These are phyloP conservation scores for Cydia pomonella DNA, from an alignment of 1,140 invertebrate species.

Conservation along the genomic window DNA sequence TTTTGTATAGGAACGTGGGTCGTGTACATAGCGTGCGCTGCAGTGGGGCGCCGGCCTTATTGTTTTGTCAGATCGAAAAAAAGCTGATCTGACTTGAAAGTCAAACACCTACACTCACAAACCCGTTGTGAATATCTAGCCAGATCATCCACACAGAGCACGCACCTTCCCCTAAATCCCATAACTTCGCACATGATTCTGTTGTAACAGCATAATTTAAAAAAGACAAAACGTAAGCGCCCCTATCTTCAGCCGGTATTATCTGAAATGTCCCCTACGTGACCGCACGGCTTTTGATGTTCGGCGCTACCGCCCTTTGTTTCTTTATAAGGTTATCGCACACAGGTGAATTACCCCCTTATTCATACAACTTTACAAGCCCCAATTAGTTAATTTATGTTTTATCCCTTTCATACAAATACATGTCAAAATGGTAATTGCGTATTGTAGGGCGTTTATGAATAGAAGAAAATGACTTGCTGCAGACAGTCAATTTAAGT, in stretches of 20 bases:
- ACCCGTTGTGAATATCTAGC: neutral
- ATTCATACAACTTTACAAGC: too few relatives aligned
- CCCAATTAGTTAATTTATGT: too few relatives aligned
- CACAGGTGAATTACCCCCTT: neutral
- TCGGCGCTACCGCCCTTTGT: constrained; percentile 68
- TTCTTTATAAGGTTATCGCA: constrained; percentile 66
- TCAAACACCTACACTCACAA: too few relatives aligned
- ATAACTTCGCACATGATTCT: constrained; percentile 62
- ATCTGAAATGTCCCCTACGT: constrained; percentile 73
- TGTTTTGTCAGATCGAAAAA: too few relatives aligned
- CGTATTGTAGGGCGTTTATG: neutral
- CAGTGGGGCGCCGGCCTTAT: too few relatives aligned
- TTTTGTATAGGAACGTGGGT: too few relatives aligned
- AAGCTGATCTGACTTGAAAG: too few relatives aligned
- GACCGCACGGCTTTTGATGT: constrained; percentile 68
- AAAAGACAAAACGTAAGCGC: constrained; percentile 71
- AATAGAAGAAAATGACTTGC: too few relatives aligned
- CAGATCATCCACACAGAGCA: constrained; percentile 57
- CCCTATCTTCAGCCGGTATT: constrained; percentile 66
- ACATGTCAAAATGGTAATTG: too few relatives aligned
- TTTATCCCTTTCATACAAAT: too few relatives aligned
- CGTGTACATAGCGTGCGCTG: too few relatives aligned
- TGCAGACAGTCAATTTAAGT: neutral
- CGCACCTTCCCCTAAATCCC: constrained; percentile 41
- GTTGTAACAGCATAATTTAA: constrained; percentile 63